Conservation (phyloP, 2,888 invertebrate species). For the Eucera pruinosa region DNA sequence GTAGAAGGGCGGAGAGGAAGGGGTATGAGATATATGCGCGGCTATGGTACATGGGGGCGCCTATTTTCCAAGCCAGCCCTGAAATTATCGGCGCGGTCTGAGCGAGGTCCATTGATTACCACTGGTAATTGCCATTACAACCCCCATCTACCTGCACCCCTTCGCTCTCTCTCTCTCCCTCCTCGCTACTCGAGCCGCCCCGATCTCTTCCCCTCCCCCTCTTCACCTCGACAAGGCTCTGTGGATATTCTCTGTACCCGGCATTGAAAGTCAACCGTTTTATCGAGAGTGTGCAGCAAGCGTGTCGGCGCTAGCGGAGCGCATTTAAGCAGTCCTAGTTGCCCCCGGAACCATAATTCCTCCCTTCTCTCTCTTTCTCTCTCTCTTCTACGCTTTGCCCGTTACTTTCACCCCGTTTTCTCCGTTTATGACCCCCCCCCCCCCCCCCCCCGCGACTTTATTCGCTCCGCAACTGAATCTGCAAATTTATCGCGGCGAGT, state of each 20-base stretch:
- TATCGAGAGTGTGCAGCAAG: conserved; percentile 20
- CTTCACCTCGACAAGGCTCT: conserved; percentile 21
- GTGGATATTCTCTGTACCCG: conserved; percentile 36
- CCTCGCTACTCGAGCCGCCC: conserved; percentile 22
- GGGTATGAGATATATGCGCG: conserved; percentile 21
- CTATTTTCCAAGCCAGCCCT: conserved; percentile 74
- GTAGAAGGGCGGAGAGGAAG: not conserved
- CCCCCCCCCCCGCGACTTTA: not conserved
- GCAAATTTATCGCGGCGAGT: too few species aligned
- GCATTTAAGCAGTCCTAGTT: not conserved
- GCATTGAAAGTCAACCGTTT: conserved; percentile 66
- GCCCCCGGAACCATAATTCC: not conserved
- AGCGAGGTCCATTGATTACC: conserved; percentile 80
- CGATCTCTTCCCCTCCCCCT: conserved; percentile 32
- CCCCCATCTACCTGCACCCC: conserved; percentile 53
- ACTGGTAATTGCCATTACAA: conserved; percentile 78
- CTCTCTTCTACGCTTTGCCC: too few species aligned
- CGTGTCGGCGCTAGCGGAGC: not conserved
- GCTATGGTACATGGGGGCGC: conserved; percentile 40
- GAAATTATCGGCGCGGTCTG: conserved; percentile 78
- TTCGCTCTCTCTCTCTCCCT: conserved; percentile 19
- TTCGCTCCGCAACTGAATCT: not conserved
- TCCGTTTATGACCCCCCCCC: too few species aligned
- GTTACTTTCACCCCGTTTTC: not conserved
- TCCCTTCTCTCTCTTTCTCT: too few species aligned